Base-by-base conservation (phyloP, 2,888 invertebrate genomes). In the Julus scandinavius region DNA sequence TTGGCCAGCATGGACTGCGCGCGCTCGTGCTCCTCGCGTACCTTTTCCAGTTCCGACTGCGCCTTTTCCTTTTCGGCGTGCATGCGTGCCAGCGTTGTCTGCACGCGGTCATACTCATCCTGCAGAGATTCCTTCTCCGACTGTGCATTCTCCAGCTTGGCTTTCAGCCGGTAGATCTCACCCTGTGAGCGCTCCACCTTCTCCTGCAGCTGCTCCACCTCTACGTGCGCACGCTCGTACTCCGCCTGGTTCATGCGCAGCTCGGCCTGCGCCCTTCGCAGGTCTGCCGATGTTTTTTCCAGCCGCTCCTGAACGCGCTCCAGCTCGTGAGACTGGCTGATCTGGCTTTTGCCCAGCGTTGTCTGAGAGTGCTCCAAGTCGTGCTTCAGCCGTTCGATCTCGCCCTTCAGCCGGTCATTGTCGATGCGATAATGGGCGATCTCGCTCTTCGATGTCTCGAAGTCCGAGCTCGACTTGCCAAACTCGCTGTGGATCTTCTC, bases 141-240 rank as follows among this genome's bases (percentile, higher is more conserved):
- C 94, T 97, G 97, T 92, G 97, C 97, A 93, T 98, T 98, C 94
- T 98, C 98, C 91, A 98, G 94, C 92, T 97, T 96, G 80, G 98
- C 98, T 93, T 98, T 98, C 91, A 98, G 94, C 92, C 98, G 95
- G 92, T 98, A 98, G 63, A 98, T 97, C 93, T 98, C 98, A 89
- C 98, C 98, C 93, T 98, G 98, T 88, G 97, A 97, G 93, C 97
- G 97, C 92, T 98, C 98, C 90, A 98, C 93, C 93, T 98, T 98
- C 91, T 98, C 98, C 92, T 98, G 98, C 89, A 97, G 93, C 20
- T 95, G 96, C 86, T 96, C 95, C 0, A 97, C 96, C 86, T 91
- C 91, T 54, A 95, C 94, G 89, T 96, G 94, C 85, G 96, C 96
- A 91, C 98, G 94, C 91, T 98, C 98, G 90, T 96, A 96, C 92